Conservation (phyloP, 2,797 vertebrate genomes). For the Aeoliscus strigatus region DNA sequence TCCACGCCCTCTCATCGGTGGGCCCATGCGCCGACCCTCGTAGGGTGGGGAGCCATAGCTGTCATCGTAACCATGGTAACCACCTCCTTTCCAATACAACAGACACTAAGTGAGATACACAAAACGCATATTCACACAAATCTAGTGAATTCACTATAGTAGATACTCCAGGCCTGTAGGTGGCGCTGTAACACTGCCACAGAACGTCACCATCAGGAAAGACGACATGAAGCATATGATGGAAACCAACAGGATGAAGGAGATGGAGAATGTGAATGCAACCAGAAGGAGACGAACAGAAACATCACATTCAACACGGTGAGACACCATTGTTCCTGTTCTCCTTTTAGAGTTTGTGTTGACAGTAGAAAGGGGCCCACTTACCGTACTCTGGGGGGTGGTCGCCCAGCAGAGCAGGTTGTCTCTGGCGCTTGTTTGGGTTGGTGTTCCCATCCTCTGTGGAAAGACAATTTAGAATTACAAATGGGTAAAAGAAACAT, state of each 20-base stretch:
- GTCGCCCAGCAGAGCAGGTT: conserved; percentile 90
- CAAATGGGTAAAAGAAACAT: background rate
- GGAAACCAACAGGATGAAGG: too few species aligned
- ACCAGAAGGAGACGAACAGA: too few species aligned
- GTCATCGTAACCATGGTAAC: conserved; percentile 85
- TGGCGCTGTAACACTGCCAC: too few species aligned
- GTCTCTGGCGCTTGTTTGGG: conserved; percentile 90
- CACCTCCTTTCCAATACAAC: conserved; percentile 67
- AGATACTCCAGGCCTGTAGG: too few species aligned
- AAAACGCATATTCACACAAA: too few species aligned
- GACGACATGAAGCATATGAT: too few species aligned
- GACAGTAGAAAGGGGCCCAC: conserved; percentile 13
- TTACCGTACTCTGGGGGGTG: conserved; percentile 93
- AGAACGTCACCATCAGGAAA: too few species aligned
- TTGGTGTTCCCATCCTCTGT: conserved; percentile 77
- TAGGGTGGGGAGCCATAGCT: conserved; percentile 86
- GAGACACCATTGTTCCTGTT: too few species aligned
- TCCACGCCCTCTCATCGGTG: conserved; percentile 84
- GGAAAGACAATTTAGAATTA: conserved; percentile 3
- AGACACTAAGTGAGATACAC: background rate
- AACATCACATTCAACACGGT: too few species aligned
- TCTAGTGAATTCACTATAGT: too few species aligned
- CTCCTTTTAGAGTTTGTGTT: too few species aligned
- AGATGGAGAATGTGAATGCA: too few species aligned
- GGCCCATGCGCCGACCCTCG: conserved; percentile 87